A percentile compares a stretch with the other conserved stretches of the same genome.
Evolutionary conservation across 2,797 vertebrate genomes (phyloP).

Genomic region (Heterohyrax brucei): DNA sequence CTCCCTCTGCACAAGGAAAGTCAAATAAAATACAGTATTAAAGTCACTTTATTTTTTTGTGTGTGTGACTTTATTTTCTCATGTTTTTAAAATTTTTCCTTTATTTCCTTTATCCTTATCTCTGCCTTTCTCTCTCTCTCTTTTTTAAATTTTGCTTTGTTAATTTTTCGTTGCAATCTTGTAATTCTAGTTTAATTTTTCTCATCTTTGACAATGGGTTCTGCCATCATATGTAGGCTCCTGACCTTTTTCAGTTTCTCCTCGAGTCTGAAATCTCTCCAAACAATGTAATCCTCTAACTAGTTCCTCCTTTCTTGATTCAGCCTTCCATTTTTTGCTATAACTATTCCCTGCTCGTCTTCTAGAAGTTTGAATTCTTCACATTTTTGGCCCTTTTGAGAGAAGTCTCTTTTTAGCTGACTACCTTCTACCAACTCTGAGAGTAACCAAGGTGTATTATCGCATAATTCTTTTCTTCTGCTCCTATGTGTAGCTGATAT

Average conservation of each 20-base stretch:
- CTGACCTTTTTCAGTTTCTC: conserved; percentile 10
- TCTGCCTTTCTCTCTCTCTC: too few relatives aligned
- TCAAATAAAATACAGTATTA: background rate
- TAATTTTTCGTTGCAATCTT: background rate
- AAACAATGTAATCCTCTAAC: conserved; percentile 28
- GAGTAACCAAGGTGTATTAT: background rate
- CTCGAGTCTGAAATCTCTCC: conserved; percentile 21
- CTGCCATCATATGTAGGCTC: background rate
- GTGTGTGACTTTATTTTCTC: background rate
- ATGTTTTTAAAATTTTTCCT: background rate
- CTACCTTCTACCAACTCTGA: background rate
- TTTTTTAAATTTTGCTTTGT: background rate
- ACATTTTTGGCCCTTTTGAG: background rate
- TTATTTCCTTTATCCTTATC: background rate
- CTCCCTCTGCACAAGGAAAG: background rate
- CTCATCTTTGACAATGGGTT: background rate
- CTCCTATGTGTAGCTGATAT: background rate
- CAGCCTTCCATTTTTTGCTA: conserved; percentile 1
- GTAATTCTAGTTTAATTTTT: conserved; percentile 10
- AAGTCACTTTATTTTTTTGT: background rate
- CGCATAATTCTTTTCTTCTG: background rate
- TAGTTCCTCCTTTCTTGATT: conserved; percentile 57
- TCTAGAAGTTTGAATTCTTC: conserved; percentile 58
- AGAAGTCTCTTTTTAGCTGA: background rate
- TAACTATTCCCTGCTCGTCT: conserved; percentile 21